Evolutionary conservation across 2,797 vertebrate genomes (phyloP).

Genomic region (Galaxias olidus): DNA sequence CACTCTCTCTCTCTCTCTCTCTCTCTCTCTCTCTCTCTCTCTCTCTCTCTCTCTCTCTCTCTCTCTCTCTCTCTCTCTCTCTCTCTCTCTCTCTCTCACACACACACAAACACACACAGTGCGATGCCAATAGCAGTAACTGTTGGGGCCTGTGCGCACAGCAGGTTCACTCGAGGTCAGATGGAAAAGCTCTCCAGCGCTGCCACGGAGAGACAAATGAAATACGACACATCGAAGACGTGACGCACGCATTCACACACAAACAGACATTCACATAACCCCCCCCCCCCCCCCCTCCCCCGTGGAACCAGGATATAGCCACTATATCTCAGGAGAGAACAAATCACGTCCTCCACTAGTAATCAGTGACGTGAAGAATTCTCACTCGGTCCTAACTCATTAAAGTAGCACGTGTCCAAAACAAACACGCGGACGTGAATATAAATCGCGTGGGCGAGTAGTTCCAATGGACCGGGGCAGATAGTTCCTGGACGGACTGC

Average conservation of each 20-base stretch:
- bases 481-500: slow-evolving; percentile 10
- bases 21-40: too few species aligned
- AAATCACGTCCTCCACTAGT: slow-evolving; percentile 63
- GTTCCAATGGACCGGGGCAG: slow-evolving; percentile 24
- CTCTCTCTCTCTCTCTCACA: slow-evolving; percentile 14
- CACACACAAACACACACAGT: slow-evolving; percentile 15
- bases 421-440: slow-evolving; percentile 56
- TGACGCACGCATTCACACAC: not conserved
- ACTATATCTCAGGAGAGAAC: slow-evolving; percentile 51
- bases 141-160: slow-evolving; percentile 52
- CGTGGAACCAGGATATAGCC: slow-evolving; percentile 47
- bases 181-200: slow-evolving; percentile 48
- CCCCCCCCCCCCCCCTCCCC: slow-evolving; percentile 10
- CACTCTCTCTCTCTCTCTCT: too few species aligned
- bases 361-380: slow-evolving; percentile 28
- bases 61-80: slow-evolving; percentile 8
- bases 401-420: slow-evolving; percentile 56
- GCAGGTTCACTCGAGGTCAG: slow-evolving; percentile 54
- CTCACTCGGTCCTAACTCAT: slow-evolving; percentile 34
- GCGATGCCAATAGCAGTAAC: slow-evolving; percentile 47
- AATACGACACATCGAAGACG: slow-evolving; percentile 57
- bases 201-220: slow-evolving; percentile 59
- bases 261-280: slow-evolving; percentile 11
- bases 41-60: slow-evolving; percentile 9
- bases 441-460: slow-evolving; percentile 42